A percentile compares a stretch with the other conserved stretches of the same genome.
Evolutionary conservation across 2,797 vertebrate genomes (phyloP).

Genomic region (Sphenodon punctatus): DNA sequence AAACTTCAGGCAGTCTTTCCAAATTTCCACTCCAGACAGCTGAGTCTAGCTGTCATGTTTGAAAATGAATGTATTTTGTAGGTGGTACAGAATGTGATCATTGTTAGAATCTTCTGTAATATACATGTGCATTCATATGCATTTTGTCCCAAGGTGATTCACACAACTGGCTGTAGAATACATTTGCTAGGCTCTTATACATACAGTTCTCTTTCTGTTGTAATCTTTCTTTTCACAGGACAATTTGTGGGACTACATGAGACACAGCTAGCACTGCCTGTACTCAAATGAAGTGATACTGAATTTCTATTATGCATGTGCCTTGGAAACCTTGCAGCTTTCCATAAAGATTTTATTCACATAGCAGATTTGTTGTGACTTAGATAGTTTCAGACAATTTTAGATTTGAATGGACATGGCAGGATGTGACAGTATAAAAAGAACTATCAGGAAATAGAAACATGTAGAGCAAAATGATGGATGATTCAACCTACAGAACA

Average conservation of each 20-base stretch:
- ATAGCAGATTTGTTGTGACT: conserved; percentile 81
- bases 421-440: conserved; percentile 76
- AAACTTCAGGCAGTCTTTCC: conserved; percentile 40
- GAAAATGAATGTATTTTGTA: conserved; percentile 51
- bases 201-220: conserved; percentile 59
- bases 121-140: conserved; percentile 55
- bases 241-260: conserved; percentile 75
- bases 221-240: conserved; percentile 72
- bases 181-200: conserved; percentile 50
- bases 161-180: conserved; percentile 55
- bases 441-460: conserved; percentile 71
- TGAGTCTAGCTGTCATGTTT: conserved; percentile 61
- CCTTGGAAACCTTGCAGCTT: conserved; percentile 77
- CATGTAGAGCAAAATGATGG: conserved; percentile 73
- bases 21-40: conserved; percentile 57
- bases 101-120: conserved; percentile 61
- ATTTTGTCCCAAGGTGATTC: conserved; percentile 58
- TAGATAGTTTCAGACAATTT: conserved; percentile 79
- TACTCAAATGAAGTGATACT: conserved; percentile 75
- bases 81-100: conserved; percentile 62
- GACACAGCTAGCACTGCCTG: conserved; percentile 66
- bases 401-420: conserved; percentile 80
- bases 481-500: conserved; percentile 67
- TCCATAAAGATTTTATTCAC: conserved; percentile 80
- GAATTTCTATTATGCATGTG: conserved; percentile 80